Conservation (phyloP, 2,888 invertebrate species). For the Heliconius charithonia region DNA sequence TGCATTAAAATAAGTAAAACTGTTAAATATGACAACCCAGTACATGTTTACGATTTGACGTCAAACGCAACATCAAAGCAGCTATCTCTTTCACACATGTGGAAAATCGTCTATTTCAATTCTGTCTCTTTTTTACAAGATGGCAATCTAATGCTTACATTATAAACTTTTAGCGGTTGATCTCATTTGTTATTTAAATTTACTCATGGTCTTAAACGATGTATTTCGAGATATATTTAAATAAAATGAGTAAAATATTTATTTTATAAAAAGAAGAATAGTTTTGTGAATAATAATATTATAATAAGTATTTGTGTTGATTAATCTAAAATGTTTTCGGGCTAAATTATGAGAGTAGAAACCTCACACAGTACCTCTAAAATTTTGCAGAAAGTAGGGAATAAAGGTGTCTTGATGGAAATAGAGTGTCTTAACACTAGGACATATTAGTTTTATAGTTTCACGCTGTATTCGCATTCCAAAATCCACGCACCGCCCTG, state of each 20-base stretch:
- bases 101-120: background rate
- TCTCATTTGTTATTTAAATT: background rate
- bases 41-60: background rate
- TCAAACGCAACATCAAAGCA: background rate
- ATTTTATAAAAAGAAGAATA: no score
- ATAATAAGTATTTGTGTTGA: background rate
- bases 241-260: no score
- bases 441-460: background rate
- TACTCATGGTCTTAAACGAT: background rate
- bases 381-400: no score
- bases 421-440: no score
- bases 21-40: background rate
- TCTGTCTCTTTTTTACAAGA: background rate
- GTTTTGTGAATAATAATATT: no score
- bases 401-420: no score
- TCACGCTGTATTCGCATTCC: background rate
- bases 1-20: background rate
- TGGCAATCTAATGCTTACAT: background rate
- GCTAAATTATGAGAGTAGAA: background rate
- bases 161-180: background rate
- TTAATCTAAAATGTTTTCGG: background rate
- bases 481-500: background rate
- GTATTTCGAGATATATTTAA: no score
- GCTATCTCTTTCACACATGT: background rate
- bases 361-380: no score